Evolutionary conservation across 2,797 vertebrate species (phyloP), one percentile per base, ranked within the genome.

Genomic region (Sandelia bainsii): DNA sequence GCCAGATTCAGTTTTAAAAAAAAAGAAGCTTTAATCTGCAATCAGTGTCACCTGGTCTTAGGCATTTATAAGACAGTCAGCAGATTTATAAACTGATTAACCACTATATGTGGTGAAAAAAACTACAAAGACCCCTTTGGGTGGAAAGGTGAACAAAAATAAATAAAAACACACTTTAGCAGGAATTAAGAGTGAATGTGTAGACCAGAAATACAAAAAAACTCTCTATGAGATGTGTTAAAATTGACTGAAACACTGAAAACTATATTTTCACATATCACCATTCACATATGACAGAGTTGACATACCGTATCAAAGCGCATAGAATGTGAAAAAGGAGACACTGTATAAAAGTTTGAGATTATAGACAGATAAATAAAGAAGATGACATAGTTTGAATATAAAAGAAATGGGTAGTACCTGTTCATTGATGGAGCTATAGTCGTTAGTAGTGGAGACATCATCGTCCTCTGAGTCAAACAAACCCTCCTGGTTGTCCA

Each of bases 391-490:
- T 19, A 11, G 8, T 22, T 20, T 3, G 46, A 40, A 5, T 7
- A 6, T n/a, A 27, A 25, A n/a, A 27, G 7, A 8, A 45, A 11
- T 0, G 16, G 12, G 12, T 3, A 9, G 4, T 87, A 98, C 97
- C 96, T 98, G 97, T 79, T 98, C 97, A 45, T 96, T 99, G 91
- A 97, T 95, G 81, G 97, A 98, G 94, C 97, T 98, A 92, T 97
- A 96, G 93, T 98, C 97, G 77, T 99, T 98, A 62, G 95, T 95
- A 84, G 96, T 96, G 90, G 97, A 98, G 91, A 98, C 95, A 78
- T 98, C 97, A 65, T 98, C 97, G 37, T 98, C 97, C 86, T 99
- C 97, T 1, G 96, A 97, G 90, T 98, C 97, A 91, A 99, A 99
- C 90, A 96, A 94, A 42, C 96, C 96, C 82, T 96, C 96, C 89